Percentiles rank a stretch among this genome's conserved stretches.
phyloP scores from a whole-genome alignment of 2,888 invertebrate genomes.

The Cybosia mesomella region DNA sequence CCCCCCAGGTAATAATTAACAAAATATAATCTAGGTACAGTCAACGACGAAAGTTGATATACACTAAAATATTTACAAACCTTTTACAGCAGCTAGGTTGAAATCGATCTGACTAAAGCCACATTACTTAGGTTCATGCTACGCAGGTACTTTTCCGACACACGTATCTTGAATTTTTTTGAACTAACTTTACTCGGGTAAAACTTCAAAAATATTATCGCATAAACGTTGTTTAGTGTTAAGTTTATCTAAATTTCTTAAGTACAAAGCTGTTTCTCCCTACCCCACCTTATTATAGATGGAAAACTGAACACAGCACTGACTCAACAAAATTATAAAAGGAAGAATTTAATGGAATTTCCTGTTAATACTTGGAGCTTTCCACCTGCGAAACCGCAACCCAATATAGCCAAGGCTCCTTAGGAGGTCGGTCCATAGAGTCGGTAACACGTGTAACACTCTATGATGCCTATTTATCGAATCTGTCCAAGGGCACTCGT shows the following conservation, averaged over 20 bases:
- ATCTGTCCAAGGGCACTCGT: neutral
- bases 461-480: neutral
- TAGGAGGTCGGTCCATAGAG: neutral
- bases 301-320: conserved; percentile 51
- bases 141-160: too few relatives aligned
- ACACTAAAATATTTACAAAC: too few relatives aligned
- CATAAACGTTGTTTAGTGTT: neutral
- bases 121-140: too few relatives aligned
- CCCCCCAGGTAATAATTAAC: too few relatives aligned
- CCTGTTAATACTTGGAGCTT: conserved; percentile 27
- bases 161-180: too few relatives aligned
- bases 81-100: too few relatives aligned
- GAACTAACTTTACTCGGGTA: too few relatives aligned
- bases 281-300: neutral
- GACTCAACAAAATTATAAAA: neutral
- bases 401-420: neutral
- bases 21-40: too few relatives aligned
- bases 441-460: neutral
- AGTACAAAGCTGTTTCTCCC: neutral
- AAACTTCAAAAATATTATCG: neutral
- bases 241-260: neutral
- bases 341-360: conserved; percentile 4
- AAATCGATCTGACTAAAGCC: too few relatives aligned
- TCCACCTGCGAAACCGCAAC: neutral
- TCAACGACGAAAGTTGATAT: too few relatives aligned